Evolutionary conservation across 2,888 invertebrate species (phyloP).

Genomic region (Bimastos eiseni): DNA sequence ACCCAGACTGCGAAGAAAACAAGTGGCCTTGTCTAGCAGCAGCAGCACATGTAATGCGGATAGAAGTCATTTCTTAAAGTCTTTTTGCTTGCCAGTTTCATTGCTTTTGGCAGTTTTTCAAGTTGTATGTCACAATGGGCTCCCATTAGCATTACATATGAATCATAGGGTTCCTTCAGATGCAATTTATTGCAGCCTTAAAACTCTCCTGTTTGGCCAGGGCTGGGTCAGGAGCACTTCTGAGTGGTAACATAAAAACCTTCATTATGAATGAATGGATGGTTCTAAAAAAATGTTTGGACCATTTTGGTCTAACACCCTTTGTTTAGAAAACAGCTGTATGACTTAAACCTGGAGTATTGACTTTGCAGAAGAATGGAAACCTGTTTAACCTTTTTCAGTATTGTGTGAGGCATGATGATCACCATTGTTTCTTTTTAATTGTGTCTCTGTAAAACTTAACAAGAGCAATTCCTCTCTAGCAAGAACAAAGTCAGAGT

Average conservation of each 20-base stretch:
- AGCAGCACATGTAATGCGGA: neutral
- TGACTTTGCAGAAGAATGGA: neutral
- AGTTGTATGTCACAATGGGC: too few species aligned
- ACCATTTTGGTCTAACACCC: neutral
- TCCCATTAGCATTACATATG: too few species aligned
- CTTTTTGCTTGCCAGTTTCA: neutral
- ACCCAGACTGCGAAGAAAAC: neutral
- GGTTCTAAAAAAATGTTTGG: too few species aligned
- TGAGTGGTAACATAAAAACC: too few species aligned
- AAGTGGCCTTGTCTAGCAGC: neutral
- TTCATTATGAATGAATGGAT: too few species aligned
- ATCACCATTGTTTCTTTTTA: neutral
- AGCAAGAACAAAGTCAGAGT: neutral
- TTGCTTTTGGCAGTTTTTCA: neutral
- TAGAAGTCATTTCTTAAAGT: too few species aligned
- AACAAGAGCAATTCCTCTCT: neutral
- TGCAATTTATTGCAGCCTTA: too few species aligned
- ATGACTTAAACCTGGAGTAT: neutral
- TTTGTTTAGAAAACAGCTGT: neutral
- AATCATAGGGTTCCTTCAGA: too few species aligned
- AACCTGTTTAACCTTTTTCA: neutral
- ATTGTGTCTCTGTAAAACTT: neutral
- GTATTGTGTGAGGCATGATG: neutral
- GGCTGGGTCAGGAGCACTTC: too few species aligned
- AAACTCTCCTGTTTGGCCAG: too few species aligned